A percentile compares a stretch with the other conserved stretches of the same genome.
Evolutionary conservation across 2,113 vertebrate species (phyloP).

Genomic region (Misgurnus anguillicaudatus): DNA sequence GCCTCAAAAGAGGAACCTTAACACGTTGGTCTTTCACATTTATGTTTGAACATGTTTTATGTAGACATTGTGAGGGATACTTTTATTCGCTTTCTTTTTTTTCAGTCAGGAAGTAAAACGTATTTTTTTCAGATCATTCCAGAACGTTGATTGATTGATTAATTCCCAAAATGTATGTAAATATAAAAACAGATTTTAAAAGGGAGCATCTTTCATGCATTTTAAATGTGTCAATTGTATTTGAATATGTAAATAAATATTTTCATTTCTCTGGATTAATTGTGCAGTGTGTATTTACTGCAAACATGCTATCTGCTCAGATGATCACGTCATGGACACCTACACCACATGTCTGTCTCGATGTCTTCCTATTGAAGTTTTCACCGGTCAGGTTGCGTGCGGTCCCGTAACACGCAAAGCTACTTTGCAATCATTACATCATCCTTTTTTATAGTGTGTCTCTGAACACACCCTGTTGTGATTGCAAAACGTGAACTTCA

Average conservation of each 20-base stretch:
- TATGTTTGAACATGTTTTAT: background rate
- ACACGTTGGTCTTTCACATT: background rate
- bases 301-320: background rate
- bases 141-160: constrained; percentile 54
- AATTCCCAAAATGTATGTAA: constrained; percentile 51
- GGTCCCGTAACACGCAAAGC: constrained; percentile 54
- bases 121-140: constrained; percentile 37
- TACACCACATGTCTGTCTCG: constrained; percentile 10
- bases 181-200: constrained; percentile 49
- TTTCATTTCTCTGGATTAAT: constrained; percentile 58
- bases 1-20: background rate
- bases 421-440: constrained; percentile 69
- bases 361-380: background rate
- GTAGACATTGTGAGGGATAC: background rate
- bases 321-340: constrained; percentile 8
- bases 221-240: constrained; percentile 23
- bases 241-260: constrained; percentile 75
- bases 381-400: constrained; percentile 44
- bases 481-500: constrained; percentile 63
- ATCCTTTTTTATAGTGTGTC: constrained; percentile 59
- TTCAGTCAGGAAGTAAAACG: constrained; percentile 40
- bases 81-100: constrained; percentile 36
- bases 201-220: constrained; percentile 40
- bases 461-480: constrained; percentile 63
- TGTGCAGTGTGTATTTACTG: constrained; percentile 6